Percentiles rank a stretch among this genome's conserved stretches.
phyloP scores from a whole-genome alignment of 2,888 invertebrate species.

The Lithophane socia region DNA sequence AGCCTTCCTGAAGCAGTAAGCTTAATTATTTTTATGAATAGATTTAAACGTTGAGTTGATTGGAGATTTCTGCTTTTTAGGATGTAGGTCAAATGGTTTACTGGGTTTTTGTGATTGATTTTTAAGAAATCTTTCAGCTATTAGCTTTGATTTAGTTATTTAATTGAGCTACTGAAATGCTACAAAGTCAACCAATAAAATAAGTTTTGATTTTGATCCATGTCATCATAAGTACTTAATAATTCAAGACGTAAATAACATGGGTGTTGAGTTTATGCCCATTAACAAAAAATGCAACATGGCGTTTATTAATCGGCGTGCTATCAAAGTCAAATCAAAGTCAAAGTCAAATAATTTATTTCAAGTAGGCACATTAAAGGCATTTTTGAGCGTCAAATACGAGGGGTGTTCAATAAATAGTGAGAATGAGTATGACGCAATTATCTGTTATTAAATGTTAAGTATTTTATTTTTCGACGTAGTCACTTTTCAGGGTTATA shows the following conservation, averaged over 20 bases:
- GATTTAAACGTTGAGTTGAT: slow-evolving; percentile 53
- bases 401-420: too few species aligned
- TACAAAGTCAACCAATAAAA: not conserved
- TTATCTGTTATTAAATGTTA: too few species aligned
- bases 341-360: too few species aligned
- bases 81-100: slow-evolving; percentile 37
- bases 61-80: slow-evolving; percentile 20
- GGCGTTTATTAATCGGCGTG: not conserved
- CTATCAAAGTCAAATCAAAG: too few species aligned
- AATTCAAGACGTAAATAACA: not conserved
- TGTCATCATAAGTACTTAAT: not conserved
- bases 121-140: slow-evolving; percentile 19
- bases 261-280: not conserved
- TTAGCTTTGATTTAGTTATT: slow-evolving; percentile 24
- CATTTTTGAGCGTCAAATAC: too few species aligned
- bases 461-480: too few species aligned
- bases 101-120: slow-evolving; percentile 24
- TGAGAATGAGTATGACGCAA: too few species aligned
- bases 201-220: not conserved
- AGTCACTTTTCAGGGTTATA: too few species aligned
- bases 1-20: slow-evolving; percentile 41
- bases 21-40: slow-evolving; percentile 52
- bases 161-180: slow-evolving; percentile 15
- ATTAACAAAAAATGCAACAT: not conserved
- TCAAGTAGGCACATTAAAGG: too few species aligned